A percentile compares a stretch with the other conserved stretches of the same genome.
phyloP scores from a whole-genome alignment of 2,888 invertebrate species.

The Atethmia centrago region DNA sequence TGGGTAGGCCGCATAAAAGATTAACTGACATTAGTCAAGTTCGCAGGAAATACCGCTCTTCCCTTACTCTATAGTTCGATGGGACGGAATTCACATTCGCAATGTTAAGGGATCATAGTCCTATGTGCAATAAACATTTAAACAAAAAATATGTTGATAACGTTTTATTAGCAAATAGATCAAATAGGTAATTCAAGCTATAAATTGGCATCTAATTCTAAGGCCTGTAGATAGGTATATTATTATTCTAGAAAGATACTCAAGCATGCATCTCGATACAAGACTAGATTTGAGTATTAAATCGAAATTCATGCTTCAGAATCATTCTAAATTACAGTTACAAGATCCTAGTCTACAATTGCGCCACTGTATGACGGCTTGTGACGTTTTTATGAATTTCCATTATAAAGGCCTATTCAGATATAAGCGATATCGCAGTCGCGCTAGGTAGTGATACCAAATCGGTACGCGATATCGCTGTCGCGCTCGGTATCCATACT shows the following conservation, averaged over 20 bases:
- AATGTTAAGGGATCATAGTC: background rate
- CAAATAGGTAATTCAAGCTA: conserved; percentile 5
- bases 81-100: background rate
- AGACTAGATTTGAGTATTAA: background rate
- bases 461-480: too few relatives aligned
- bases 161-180: conserved; percentile 14
- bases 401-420: background rate
- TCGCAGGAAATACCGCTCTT: background rate
- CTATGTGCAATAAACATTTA: background rate
- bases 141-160: conserved; percentile 17
- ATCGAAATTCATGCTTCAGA: background rate
- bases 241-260: conserved; percentile 5
- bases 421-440: background rate
- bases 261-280: conserved; percentile 1
- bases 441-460: background rate
- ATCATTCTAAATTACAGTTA: background rate
- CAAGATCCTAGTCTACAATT: background rate
- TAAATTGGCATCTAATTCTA: conserved; percentile 6
- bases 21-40: too few relatives aligned
- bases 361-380: conserved; percentile 4
- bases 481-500: background rate
- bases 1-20: too few relatives aligned
- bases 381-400: background rate
- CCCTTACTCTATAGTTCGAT: background rate
- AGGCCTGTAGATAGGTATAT: background rate